A percentile compares a stretch with the other conserved stretches of the same genome.
Conservation (phyloP, 2,113 vertebrate species). For the Zapus hudsonius region DNA sequence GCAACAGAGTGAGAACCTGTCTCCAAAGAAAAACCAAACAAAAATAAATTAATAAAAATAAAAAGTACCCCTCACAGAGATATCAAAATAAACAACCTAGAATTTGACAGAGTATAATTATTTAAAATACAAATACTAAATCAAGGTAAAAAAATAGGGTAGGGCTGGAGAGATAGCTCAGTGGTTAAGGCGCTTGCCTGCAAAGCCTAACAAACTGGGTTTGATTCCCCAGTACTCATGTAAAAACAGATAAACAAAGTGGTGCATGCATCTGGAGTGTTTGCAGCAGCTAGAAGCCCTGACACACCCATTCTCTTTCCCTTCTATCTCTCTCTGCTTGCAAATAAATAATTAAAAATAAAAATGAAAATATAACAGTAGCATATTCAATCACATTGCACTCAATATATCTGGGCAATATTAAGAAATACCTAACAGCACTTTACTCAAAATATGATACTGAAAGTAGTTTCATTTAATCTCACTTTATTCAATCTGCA, state of each 20-base stretch:
- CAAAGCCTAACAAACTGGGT: no score
- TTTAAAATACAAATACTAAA: conserved; percentile 25
- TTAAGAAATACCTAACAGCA: conserved; percentile 6
- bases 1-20: not conserved
- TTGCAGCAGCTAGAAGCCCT: no score
- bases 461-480: conserved; percentile 5
- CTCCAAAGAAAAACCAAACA: not conserved
- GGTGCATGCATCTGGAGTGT: no score
- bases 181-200: no score
- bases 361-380: no score
- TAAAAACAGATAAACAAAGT: no score
- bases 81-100: conserved; percentile 7
- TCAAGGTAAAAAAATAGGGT: not conserved
- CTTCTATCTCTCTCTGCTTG: no score
- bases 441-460: not conserved
- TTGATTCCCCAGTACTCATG: no score
- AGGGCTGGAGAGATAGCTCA: no score
- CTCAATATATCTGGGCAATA: not conserved
- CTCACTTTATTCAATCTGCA: not conserved
- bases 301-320: no score
- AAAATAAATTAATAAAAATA: not conserved
- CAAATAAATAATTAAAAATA: no score
- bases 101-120: conserved; percentile 2
- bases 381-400: not conserved
- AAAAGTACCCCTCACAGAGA: not conserved